A percentile compares a stretch with the other conserved stretches of the same genome.
phyloP scores from a whole-genome alignment of 2,888 invertebrate species.

The Dilophus febrilis region DNA sequence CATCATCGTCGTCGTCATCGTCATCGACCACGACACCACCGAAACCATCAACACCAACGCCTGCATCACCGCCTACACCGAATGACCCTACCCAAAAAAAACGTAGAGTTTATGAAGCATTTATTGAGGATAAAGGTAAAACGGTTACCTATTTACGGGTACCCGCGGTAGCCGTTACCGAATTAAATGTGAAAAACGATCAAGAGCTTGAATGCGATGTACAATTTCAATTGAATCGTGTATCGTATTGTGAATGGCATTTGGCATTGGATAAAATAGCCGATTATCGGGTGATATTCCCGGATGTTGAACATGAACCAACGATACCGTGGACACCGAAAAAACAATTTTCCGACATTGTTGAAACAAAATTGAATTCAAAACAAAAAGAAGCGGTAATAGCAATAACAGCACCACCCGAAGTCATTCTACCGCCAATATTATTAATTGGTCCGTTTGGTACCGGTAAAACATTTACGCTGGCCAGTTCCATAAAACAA shows the following conservation, averaged over 20 bases:
- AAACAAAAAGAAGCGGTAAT: conserved; percentile 65
- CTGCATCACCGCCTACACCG: no score
- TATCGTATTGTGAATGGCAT: conserved; percentile 73
- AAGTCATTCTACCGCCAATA: conserved; percentile 47
- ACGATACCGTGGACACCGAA: conserved; percentile 52
- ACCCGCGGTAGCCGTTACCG: conserved; percentile 45
- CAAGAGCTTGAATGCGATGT: conserved; percentile 50
- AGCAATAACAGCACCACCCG: conserved; percentile 51
- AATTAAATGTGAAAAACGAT: conserved; percentile 42
- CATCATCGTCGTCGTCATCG: no score
- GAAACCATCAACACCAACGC: no score
- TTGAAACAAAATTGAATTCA: conserved; percentile 48
- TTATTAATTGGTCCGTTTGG: conserved; percentile 66
- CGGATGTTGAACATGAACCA: conserved; percentile 43
- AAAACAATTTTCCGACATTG: conserved; percentile 45
- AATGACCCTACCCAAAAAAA: conserved; percentile 19
- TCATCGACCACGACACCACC: no score
- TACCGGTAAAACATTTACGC: conserved; percentile 74
- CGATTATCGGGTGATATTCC: conserved; percentile 54
- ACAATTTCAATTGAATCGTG: conserved; percentile 63
- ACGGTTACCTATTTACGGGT: conserved; percentile 58
- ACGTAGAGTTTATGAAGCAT: conserved; percentile 49
- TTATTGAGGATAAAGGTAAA: conserved; percentile 66
- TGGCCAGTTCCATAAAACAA: conserved; percentile 57
- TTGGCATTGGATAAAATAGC: conserved; percentile 60